These are phyloP conservation scores for Macaca nemestrina DNA, from an alignment of 2,113 vertebrate genomes.

Conservation along the genomic window DNA sequence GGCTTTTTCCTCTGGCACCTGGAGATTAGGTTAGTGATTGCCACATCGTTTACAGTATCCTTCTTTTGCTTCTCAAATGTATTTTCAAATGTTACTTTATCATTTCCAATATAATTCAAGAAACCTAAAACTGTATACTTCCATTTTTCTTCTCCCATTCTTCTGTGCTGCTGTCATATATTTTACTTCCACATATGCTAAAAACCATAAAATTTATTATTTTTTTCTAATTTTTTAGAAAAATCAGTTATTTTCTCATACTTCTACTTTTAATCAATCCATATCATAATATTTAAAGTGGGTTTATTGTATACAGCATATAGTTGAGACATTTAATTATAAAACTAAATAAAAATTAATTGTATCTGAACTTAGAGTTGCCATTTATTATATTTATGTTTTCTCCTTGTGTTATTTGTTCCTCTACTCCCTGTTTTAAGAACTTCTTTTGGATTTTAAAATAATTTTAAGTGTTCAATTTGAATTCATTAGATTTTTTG, in stretches of 20 bases:
- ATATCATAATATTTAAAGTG: background rate
- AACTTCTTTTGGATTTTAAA: background rate
- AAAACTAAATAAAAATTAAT: background rate
- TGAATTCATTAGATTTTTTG: background rate
- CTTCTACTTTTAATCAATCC: background rate
- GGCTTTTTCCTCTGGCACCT: too few species aligned
- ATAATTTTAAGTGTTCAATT: background rate
- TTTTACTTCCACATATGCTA: background rate
- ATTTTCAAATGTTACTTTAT: background rate
- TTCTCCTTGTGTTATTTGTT: background rate
- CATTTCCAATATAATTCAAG: background rate
- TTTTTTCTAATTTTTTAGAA: background rate
- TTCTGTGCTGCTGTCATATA: background rate
- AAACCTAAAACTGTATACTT: background rate
- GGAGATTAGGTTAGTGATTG: background rate
- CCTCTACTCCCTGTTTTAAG: background rate
- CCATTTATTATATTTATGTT: background rate
- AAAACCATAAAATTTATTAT: background rate
- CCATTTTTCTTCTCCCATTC: background rate
- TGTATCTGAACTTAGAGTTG: background rate
- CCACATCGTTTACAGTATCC: background rate
- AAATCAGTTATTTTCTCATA: background rate
- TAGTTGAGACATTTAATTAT: background rate
- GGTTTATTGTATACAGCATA: background rate
- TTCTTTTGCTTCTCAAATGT: background rate